phyloP scores from a whole-genome alignment of 2,113 vertebrate species.

The Arvicanthis niloticus region DNA sequence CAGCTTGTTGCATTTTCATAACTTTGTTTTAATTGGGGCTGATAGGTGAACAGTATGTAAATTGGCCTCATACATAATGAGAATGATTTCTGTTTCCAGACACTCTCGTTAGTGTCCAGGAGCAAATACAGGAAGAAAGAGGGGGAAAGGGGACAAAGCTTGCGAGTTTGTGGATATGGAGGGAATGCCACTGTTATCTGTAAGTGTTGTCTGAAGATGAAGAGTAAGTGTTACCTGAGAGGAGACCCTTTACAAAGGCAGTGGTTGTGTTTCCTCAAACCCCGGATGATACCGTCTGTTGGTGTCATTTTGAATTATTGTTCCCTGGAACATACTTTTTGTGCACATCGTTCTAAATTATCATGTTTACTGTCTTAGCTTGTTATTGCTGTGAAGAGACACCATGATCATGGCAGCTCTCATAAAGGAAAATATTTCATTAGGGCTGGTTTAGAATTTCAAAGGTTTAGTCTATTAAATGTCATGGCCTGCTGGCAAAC shows the following conservation, averaged over 20 bases:
- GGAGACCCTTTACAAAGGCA: neutral
- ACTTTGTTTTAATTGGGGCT: constrained; percentile 20
- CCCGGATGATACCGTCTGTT: neutral
- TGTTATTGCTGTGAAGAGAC: neutral
- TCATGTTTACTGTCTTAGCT: neutral
- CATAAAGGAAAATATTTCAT: neutral
- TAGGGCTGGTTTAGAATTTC: neutral
- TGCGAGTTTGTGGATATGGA: neutral
- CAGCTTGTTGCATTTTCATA: neutral
- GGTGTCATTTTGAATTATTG: neutral
- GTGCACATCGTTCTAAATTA: neutral
- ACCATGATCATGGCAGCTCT: neutral
- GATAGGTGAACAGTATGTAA: neutral
- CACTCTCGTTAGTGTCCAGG: neutral
- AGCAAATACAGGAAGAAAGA: neutral
- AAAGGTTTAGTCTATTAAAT: neutral
- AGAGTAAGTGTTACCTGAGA: neutral
- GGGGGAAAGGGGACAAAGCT: neutral
- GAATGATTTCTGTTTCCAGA: neutral
- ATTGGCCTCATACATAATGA: neutral
- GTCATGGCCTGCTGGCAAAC: neutral
- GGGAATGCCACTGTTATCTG: neutral
- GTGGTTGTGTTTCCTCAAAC: neutral
- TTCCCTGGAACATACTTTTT: constrained; percentile 20
- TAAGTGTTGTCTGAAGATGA: neutral